Evolutionary conservation across 2,888 invertebrate species (phyloP).

Genomic region (Tipula unca): DNA sequence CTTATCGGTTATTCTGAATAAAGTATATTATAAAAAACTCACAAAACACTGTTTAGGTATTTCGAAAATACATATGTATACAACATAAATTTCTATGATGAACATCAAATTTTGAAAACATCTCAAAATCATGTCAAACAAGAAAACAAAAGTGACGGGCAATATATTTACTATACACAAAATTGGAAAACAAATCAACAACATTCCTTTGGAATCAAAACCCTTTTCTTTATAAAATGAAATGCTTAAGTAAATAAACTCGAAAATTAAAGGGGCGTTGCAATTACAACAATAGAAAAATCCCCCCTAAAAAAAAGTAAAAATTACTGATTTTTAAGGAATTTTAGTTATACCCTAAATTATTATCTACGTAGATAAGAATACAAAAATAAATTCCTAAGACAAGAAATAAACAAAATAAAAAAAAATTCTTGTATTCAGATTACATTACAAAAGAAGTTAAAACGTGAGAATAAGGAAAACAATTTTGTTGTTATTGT

Average conservation of each 20-base stretch:
- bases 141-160: background rate
- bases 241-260: background rate
- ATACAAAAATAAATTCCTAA: background rate
- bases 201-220: background rate
- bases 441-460: background rate
- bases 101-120: background rate
- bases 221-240: background rate
- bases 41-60: too few species aligned
- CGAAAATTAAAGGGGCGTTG: background rate
- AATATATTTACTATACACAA: background rate
- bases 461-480: background rate
- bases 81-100: background rate
- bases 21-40: too few species aligned
- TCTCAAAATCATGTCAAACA: background rate
- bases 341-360: background rate
- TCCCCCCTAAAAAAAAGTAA: background rate
- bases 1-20: too few species aligned
- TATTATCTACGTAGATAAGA: background rate
- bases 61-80: too few species aligned
- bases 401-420: background rate
- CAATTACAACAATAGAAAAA: background rate
- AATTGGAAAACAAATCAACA: background rate
- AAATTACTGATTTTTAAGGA: background rate
- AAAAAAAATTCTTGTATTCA: background rate
- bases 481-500: background rate